Evolutionary conservation across 2,113 vertebrate genomes (phyloP).

Genomic region (Lophochroa leadbeateri): DNA sequence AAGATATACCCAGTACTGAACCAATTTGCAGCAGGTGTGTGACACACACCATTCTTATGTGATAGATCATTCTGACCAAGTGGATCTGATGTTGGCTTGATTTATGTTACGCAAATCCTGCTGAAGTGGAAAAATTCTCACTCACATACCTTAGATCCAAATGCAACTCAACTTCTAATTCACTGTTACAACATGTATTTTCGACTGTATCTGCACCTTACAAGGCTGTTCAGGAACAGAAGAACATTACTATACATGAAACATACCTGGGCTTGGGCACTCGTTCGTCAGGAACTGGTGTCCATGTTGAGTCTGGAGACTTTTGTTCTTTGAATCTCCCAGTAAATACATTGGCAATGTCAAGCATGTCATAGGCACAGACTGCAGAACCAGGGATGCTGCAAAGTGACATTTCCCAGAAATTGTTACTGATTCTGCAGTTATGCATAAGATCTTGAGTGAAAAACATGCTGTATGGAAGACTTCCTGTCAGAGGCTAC

Average conservation of each 20-base stretch:
- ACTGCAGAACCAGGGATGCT: slow-evolving; percentile 98
- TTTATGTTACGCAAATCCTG: not conserved
- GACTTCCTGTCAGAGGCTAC: slow-evolving; percentile 20
- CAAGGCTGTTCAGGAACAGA: not conserved
- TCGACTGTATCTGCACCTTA: not conserved
- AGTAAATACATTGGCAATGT: slow-evolving; percentile 92
- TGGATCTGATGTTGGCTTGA: not conserved
- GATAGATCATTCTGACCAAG: not conserved
- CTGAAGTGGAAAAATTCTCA: not conserved
- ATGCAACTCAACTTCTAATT: not conserved
- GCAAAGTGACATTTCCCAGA: slow-evolving; percentile 68
- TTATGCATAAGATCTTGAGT: slow-evolving; percentile 15
- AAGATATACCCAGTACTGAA: not conserved
- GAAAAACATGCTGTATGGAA: slow-evolving; percentile 47
- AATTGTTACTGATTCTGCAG: slow-evolving; percentile 58
- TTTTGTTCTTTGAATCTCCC: slow-evolving; percentile 99
- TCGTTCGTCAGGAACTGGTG: slow-evolving; percentile 92
- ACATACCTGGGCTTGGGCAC: slow-evolving; percentile 94
- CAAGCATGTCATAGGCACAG: slow-evolving; percentile 96
- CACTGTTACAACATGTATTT: not conserved
- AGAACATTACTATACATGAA: not conserved
- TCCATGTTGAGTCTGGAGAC: slow-evolving; percentile 97
- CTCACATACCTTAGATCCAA: not conserved
- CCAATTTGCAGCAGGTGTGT: not conserved
- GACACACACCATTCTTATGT: not conserved